A percentile compares a stretch with the other conserved stretches of the same genome.
Evolutionary conservation across 2,888 invertebrate species (phyloP).

Genomic region (Adelognathus sp.): DNA sequence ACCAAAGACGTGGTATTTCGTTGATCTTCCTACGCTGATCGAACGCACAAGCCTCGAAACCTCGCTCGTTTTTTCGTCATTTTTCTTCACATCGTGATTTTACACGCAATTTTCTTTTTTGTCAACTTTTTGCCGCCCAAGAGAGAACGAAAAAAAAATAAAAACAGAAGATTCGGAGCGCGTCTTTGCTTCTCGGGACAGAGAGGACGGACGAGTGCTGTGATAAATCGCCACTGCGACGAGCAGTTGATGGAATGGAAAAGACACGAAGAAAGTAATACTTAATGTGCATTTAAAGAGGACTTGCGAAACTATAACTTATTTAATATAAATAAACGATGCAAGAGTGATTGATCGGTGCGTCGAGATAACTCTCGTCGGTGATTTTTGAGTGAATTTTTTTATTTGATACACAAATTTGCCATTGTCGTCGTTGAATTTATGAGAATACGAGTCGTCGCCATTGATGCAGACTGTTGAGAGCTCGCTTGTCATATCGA

Average conservation of each 20-base stretch:
- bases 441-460: neutral
- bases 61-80: neutral
- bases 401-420: slow-evolving; percentile 11
- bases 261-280: slow-evolving; percentile 21
- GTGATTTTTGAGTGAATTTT: neutral
- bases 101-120: too few species aligned
- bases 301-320: slow-evolving; percentile 49
- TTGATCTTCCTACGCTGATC: slow-evolving; percentile 45
- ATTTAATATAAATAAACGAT: slow-evolving; percentile 1
- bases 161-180: neutral
- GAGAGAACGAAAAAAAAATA: neutral
- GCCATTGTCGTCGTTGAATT: slow-evolving; percentile 2
- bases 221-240: slow-evolving; percentile 63
- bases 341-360: slow-evolving; percentile 18
- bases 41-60: slow-evolving; percentile 42
- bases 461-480: neutral
- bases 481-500: neutral
- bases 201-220: slow-evolving; percentile 53
- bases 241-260: slow-evolving; percentile 34
- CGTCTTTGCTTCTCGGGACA: too few species aligned
- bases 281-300: slow-evolving; percentile 69
- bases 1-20: slow-evolving; percentile 45
- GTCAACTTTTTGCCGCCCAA: too few species aligned
- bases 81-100: slow-evolving; percentile 1
- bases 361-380: neutral